These are phyloP conservation scores for Nasonia vitripennis DNA, from an alignment of 1,140 invertebrate species.

Conservation along the genomic window DNA sequence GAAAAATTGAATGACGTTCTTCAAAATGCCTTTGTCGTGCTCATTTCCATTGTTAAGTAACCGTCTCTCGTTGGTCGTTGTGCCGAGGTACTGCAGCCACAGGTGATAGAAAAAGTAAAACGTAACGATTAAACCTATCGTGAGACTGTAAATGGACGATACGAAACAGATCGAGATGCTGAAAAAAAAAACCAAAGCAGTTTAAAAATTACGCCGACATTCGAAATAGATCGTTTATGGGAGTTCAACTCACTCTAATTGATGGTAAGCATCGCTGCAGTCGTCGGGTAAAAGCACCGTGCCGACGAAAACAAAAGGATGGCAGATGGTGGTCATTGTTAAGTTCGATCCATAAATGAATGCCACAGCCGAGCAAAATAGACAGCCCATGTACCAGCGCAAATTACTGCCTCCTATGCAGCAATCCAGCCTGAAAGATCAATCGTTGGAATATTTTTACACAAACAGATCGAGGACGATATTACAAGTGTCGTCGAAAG, in stretches of 20 bases:
- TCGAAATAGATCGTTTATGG: conserved; percentile 11
- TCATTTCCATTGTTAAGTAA: conserved; percentile 55
- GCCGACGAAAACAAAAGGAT: conserved; percentile 80
- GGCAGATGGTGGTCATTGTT: conserved; percentile 83
- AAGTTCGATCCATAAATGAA: conserved; percentile 82
- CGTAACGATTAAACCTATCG: conserved; percentile 67
- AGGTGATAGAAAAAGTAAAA: conserved; percentile 70
- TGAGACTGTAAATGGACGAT: conserved; percentile 71
- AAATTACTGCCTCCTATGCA: conserved; percentile 82
- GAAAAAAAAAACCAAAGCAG: conserved; percentile 57
- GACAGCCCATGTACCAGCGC: conserved; percentile 77
- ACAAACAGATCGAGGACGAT: no score
- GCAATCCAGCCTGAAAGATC: conserved; percentile 80
- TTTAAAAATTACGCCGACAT: conserved; percentile 14
- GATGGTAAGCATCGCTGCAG: conserved; percentile 82
- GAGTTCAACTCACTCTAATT: conserved; percentile 77
- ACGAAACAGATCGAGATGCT: conserved; percentile 73
- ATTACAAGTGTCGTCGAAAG: neutral
- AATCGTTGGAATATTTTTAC: neutral
- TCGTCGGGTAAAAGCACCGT: conserved; percentile 81
- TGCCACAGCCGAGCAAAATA: conserved; percentile 77
- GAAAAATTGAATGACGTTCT: conserved; percentile 62
- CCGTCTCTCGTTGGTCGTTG: conserved; percentile 67
- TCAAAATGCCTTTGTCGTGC: conserved; percentile 61
- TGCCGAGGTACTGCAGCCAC: conserved; percentile 68